phyloP scores from a whole-genome alignment of 2,797 vertebrate species.

The Percopsis omiscomaycus region DNA sequence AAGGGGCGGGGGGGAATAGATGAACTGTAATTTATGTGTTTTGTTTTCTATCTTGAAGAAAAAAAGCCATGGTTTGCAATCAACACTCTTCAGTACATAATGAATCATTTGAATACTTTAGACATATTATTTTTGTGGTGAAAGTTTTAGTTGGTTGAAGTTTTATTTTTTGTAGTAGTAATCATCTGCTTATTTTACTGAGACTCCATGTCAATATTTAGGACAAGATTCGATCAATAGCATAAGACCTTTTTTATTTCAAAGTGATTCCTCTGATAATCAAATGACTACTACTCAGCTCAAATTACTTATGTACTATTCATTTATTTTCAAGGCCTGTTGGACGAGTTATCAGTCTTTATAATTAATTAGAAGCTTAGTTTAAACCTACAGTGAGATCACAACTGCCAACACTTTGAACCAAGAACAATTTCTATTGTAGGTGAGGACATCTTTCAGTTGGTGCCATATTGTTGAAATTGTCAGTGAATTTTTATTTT shows the following conservation, averaged over 20 bases:
- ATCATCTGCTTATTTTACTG: slow-evolving; percentile 71
- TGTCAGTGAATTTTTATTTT: not conserved
- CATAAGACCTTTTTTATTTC: slow-evolving; percentile 51
- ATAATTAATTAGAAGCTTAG: slow-evolving; percentile 57
- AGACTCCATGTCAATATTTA: slow-evolving; percentile 71
- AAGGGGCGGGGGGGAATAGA: slow-evolving; percentile 35
- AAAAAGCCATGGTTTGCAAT: slow-evolving; percentile 92
- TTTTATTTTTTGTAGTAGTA: slow-evolving; percentile 74
- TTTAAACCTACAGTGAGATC: slow-evolving; percentile 45
- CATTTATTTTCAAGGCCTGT: slow-evolving; percentile 38
- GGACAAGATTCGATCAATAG: slow-evolving; percentile 55
- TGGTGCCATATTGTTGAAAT: slow-evolving; percentile 60
- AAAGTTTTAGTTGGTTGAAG: slow-evolving; percentile 70
- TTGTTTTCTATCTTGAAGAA: slow-evolving; percentile 66
- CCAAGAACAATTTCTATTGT: slow-evolving; percentile 35
- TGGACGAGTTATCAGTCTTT: slow-evolving; percentile 39
- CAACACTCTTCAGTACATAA: slow-evolving; percentile 76
- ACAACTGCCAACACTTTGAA: slow-evolving; percentile 57
- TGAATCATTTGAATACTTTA: slow-evolving; percentile 63
- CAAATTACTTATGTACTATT: slow-evolving; percentile 46
- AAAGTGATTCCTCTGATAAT: slow-evolving; percentile 33
- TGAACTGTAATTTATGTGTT: slow-evolving; percentile 52
- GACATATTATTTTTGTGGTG: slow-evolving; percentile 73
- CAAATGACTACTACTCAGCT: slow-evolving; percentile 38
- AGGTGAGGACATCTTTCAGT: slow-evolving; percentile 59